Evolutionary conservation across 1,140 invertebrate genomes (phyloP).

Genomic region (Bicyclus anynana): DNA sequence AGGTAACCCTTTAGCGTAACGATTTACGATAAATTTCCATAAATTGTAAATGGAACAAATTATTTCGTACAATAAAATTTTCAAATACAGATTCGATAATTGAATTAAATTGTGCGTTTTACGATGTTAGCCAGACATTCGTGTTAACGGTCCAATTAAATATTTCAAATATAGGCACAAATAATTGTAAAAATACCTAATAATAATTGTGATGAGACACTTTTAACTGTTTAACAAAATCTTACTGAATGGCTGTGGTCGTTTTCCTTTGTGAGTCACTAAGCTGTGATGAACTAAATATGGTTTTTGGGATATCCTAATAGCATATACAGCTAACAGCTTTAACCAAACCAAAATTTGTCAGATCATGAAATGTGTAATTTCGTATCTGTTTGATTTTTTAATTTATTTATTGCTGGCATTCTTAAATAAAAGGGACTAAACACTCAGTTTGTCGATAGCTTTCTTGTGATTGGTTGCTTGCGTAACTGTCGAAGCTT

Average conservation of each 20-base stretch:
- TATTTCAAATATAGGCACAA: conserved; percentile 28
- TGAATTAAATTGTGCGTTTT: conserved; percentile 17
- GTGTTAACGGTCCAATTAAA: conserved; percentile 38
- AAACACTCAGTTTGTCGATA: too few relatives aligned
- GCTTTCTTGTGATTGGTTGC: too few relatives aligned
- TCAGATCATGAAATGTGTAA: too few relatives aligned
- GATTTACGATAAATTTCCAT: not conserved
- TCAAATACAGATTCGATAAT: conserved; percentile 13
- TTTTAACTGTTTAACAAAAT: not conserved
- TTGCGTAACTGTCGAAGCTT: too few relatives aligned
- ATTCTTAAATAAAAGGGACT: too few relatives aligned
- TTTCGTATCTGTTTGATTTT: too few relatives aligned
- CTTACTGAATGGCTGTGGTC: not conserved
- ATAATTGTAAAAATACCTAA: not conserved
- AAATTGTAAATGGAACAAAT: not conserved
- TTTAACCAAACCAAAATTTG: not conserved
- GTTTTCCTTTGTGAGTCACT: not conserved
- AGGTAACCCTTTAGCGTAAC: not conserved
- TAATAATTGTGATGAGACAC: not conserved
- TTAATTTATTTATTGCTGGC: too few relatives aligned
- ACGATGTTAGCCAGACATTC: conserved; percentile 34
- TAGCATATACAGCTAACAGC: not conserved
- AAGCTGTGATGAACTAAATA: not conserved
- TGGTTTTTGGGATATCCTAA: not conserved
- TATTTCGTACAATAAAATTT: too few relatives aligned